Evolutionary conservation across 1,140 invertebrate species (phyloP).

Genomic region (Drepana arcuata): DNA sequence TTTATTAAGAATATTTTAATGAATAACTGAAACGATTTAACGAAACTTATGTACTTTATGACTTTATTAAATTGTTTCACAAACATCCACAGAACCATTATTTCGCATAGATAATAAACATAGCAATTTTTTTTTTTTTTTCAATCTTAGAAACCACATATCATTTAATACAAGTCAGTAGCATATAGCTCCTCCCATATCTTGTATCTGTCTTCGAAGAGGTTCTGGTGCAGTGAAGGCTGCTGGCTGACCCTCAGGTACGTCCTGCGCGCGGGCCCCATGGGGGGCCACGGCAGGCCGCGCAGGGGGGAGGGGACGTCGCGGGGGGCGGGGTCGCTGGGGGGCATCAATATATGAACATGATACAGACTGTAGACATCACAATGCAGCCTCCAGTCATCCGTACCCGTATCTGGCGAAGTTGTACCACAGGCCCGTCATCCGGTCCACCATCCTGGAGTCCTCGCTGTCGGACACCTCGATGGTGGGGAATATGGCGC

Average conservation of each 20-base stretch:
- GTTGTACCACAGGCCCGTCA: conserved; percentile 39
- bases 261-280: conserved; percentile 8
- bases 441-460: conserved; percentile 29
- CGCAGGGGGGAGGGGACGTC: conserved; percentile 11
- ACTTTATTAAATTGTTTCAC: too few relatives aligned
- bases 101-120: too few relatives aligned
- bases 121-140: too few relatives aligned
- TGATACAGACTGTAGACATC: not conserved
- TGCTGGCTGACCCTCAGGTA: conserved; percentile 8
- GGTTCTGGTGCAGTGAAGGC: conserved; percentile 6
- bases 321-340: conserved; percentile 22
- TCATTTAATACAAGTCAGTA: too few relatives aligned
- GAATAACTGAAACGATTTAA: too few relatives aligned
- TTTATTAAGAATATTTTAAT: too few relatives aligned
- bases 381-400: too few relatives aligned
- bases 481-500: conserved; percentile 21
- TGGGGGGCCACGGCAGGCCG: conserved; percentile 5
- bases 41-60: too few relatives aligned
- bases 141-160: too few relatives aligned
- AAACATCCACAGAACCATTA: too few relatives aligned
- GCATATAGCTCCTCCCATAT: conserved; percentile 17
- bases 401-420: conserved; percentile 38
- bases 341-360: conserved; percentile 2
- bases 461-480: conserved; percentile 13
- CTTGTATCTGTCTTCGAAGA: conserved; percentile 15